A percentile compares a stretch with the other conserved stretches of the same genome.
These are phyloP conservation scores for Vidua macroura DNA, from an alignment of 2,113 vertebrate genomes.

Conservation along the genomic window DNA sequence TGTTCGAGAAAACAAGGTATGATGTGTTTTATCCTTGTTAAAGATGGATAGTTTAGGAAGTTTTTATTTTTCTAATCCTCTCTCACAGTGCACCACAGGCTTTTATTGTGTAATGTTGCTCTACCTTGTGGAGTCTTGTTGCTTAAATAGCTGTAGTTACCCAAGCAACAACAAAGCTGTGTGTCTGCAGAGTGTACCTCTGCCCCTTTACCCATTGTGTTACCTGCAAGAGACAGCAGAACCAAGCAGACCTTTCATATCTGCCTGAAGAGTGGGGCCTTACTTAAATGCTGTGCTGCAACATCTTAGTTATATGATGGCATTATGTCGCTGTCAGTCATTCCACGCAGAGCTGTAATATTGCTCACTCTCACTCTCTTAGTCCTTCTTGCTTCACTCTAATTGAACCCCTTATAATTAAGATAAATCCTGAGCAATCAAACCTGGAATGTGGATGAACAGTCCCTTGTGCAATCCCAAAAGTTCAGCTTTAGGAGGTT, in stretches of 20 bases:
- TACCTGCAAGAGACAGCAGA: constrained; percentile 25
- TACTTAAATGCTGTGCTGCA: background rate
- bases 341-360: background rate
- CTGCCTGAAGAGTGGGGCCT: constrained; percentile 6
- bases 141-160: constrained; percentile 22
- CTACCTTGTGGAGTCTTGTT: constrained; percentile 4
- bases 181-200: background rate
- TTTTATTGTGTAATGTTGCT: background rate
- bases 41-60: background rate
- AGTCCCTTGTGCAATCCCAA: constrained; percentile 61
- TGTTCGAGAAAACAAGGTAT: background rate
- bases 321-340: constrained; percentile 52
- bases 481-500: constrained; percentile 63
- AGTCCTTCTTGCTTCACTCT: constrained; percentile 26
- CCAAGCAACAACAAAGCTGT: background rate
- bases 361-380: background rate
- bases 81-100: background rate
- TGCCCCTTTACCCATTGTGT: constrained; percentile 1
- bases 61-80: constrained; percentile 29
- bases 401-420: constrained; percentile 49
- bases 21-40: background rate
- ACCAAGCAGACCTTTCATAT: constrained; percentile 6
- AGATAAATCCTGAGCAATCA: constrained; percentile 64
- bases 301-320: background rate
- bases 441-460: constrained; percentile 61